Evolutionary conservation across 1,140 invertebrate species (phyloP), one percentile per base, ranked within the genome.

Genomic region (Drosophila orosa): DNA sequence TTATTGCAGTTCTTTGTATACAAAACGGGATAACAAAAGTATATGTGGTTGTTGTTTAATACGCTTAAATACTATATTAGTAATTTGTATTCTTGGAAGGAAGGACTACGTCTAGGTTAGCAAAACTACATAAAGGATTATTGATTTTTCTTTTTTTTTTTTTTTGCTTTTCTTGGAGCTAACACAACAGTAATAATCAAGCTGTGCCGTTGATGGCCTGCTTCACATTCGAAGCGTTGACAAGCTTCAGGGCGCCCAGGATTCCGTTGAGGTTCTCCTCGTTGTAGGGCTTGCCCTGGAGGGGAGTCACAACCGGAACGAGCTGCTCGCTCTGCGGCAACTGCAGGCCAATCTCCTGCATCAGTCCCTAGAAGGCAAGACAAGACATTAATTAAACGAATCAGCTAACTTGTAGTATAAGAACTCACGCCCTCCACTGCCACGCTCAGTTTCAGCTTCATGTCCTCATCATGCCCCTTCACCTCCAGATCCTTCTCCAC

Each of bases 401-500:
- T 3, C 0, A 13, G 0, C 7, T 4, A 31, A 1, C 0, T 2
- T 8, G 0, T 8, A 13, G 31, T 0, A 3, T 0, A 6, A 7
- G 12, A 10, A 66, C 68, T 81, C 54, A 92, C 91, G 17, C 71
- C 82, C 48, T 92, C 90, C n/a, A 92, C 91, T 44, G 76, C 79
- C 17, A 92, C 80, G 27, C 48, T 82, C 5, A 92, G 60, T 48
- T 90, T 84, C 5, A 92, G 61, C 33, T 90, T 91, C 74, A 90
- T 77, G 40, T 80, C 81, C 19, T 62, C 67, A 10, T 90, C 78
- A 25, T 91, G 71, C 15, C 76, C 79, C 60, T 92, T 92, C 7
- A 92, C 68, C 63, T 84, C 74, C 22, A 92, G 50, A 5, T 91
- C 90, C 33, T 92, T 92, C 45, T 91, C 80, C 6, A 97, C 94